Evolutionary conservation across 1,140 invertebrate species (phyloP), one percentile per base, ranked within the genome.

Genomic region (Heliothis subflexa): DNA sequence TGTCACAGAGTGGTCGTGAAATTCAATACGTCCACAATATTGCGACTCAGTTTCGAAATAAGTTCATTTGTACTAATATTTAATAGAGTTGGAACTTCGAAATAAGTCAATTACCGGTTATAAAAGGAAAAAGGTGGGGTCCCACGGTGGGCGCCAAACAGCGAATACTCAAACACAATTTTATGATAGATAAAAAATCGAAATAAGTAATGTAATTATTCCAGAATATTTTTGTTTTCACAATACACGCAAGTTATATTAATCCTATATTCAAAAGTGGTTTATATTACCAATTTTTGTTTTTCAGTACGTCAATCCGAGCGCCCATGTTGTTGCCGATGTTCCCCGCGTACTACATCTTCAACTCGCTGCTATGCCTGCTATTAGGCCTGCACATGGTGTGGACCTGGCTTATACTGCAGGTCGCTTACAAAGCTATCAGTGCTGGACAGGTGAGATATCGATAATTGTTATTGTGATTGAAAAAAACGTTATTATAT

Each of bases 261-360:
- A 25, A 2, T 0, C 2, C 21, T 25, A 25, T 25, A 25, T 25
- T 25, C 21, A 2, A 25, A 25, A 16, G 13, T 54, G 14, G 9
- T 14, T 16, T 2, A 21, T 49, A 12, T 14, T 0, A 9, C 52
- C n/a, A 9, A 52, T 28, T 50, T 7, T 14, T 25, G 89, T 95
- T 82, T n/a, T 78, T 13, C 94, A 98, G 97, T 87, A 98, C 98
- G 13, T 96, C 97, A 47, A 97, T 99, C 89, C 96, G 98, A 79
- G 98, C 98, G 49, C 97, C 98, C 61, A 96, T 96, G 91, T 96
- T 99, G 83, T 94, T 98, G 61, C 97, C 98, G 66, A 97, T 98
- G 97, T 99, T 99, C 92, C 97, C 98, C 62, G 98, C 98, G 9
- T 99, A 99, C 95, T 99, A 99, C 90, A 98, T 99, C 85, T 99